Evolutionary conservation across 1,140 invertebrate genomes (phyloP).

Genomic region (Aphelinus atriplicis): DNA sequence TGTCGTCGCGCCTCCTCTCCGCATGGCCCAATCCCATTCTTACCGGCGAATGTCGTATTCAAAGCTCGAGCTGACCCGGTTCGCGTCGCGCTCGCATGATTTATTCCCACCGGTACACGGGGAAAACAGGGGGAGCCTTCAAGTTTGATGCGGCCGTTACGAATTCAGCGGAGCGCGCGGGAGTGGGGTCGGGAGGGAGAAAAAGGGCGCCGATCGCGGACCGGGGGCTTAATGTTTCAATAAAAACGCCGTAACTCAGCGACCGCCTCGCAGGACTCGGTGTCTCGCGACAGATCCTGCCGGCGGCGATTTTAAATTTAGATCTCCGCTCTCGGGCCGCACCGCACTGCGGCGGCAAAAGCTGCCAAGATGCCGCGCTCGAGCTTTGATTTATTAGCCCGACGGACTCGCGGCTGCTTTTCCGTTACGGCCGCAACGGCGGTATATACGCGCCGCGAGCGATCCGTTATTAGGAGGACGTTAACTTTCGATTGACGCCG

Average conservation of each 20-base stretch:
- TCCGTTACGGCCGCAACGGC: not conserved
- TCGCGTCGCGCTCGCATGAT: too few species aligned
- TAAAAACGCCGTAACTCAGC: not conserved
- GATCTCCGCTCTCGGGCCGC: not conserved
- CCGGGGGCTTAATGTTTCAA: not conserved
- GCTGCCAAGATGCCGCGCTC: not conserved
- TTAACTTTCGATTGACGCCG: not conserved
- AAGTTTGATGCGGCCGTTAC: too few species aligned
- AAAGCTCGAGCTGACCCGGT: too few species aligned
- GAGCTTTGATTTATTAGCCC: conserved; percentile 19
- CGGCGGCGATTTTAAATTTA: conserved; percentile 18
- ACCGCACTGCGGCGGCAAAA: conserved; percentile 15
- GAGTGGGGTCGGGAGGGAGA: not conserved
- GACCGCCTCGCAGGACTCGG: not conserved
- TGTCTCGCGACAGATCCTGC: not conserved
- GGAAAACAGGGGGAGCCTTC: too few species aligned
- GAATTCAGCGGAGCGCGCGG: not conserved
- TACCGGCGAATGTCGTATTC: too few species aligned
- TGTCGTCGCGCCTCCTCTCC: not conserved
- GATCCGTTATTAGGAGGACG: not conserved
- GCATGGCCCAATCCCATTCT: not conserved
- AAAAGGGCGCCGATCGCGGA: not conserved
- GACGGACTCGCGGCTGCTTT: not conserved
- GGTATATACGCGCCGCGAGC: not conserved
- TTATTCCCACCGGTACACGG: too few species aligned